Conservation (phyloP, 2,113 vertebrate species). For the Cynoglossus semilaevis region DNA sequence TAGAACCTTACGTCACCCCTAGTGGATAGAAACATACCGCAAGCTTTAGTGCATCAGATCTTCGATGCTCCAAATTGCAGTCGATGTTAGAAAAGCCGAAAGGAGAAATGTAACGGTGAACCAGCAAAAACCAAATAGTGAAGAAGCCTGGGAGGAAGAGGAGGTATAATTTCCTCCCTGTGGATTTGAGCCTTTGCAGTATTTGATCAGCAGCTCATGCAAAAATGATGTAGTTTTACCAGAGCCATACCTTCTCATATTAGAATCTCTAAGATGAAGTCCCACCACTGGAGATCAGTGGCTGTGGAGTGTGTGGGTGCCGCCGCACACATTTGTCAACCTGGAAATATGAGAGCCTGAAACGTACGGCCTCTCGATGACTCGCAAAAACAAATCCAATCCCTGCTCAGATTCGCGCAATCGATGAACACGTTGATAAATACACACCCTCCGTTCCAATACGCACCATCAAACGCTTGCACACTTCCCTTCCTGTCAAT, state of each 20-base stretch:
- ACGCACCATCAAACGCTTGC: conserved; percentile 29
- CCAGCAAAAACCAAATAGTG: background rate
- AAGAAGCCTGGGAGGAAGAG: background rate
- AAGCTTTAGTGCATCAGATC: too few relatives aligned
- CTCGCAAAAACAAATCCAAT: conserved; percentile 26
- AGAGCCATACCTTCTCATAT: background rate
- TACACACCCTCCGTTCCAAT: conserved; percentile 51
- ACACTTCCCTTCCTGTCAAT: conserved; percentile 13
- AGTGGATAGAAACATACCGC: too few relatives aligned
- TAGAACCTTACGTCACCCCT: too few relatives aligned
- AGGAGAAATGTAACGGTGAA: background rate
- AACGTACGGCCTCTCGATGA: background rate
- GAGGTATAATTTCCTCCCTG: conserved; percentile 3
- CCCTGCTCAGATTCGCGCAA: conserved; percentile 15
- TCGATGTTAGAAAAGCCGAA: too few relatives aligned
- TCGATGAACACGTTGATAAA: conserved; percentile 53
- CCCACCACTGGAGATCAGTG: conserved; percentile 3
- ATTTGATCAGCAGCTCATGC: conserved; percentile 12
- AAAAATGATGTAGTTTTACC: conserved; percentile 3
- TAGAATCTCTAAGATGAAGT: conserved; percentile 1
- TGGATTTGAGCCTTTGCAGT: conserved; percentile 2
- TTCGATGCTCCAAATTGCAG: too few relatives aligned
- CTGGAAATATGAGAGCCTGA: background rate
- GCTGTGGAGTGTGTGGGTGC: background rate
- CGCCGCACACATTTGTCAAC: conserved; percentile 9